Evolutionary conservation across 2,797 vertebrate species (phyloP).

Genomic region (Sparus aurata): DNA sequence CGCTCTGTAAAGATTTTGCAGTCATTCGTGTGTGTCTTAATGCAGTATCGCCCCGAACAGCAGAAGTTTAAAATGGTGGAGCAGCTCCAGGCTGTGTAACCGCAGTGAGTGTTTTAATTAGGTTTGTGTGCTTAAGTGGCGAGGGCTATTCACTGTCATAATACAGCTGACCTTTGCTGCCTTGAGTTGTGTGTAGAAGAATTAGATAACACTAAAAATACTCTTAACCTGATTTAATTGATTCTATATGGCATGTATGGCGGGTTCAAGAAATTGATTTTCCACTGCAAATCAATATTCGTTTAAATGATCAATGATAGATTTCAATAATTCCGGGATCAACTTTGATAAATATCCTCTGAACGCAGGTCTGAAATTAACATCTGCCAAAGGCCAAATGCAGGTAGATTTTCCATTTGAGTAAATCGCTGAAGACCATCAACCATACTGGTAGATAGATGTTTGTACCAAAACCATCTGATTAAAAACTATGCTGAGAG

Average conservation of each 20-base stretch:
- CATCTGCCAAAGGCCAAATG: no score
- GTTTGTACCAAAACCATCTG: no score
- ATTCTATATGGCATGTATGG: background rate
- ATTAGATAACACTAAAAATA: slow-evolving; percentile 8
- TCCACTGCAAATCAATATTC: no score
- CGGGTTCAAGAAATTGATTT: no score
- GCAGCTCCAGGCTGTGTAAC: slow-evolving; percentile 60
- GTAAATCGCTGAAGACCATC: no score
- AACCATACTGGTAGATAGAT: no score
- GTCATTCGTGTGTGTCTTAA: slow-evolving; percentile 55
- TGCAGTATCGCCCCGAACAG: slow-evolving; percentile 28
- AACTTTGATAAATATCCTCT: no score
- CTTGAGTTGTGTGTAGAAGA: background rate
- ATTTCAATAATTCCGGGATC: no score
- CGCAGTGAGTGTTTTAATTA: slow-evolving; percentile 76
- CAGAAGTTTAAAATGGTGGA: slow-evolving; percentile 38
- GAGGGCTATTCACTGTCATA: slow-evolving; percentile 65
- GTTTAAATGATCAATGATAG: no score
- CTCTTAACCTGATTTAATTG: background rate
- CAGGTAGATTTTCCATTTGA: no score
- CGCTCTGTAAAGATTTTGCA: slow-evolving; percentile 64
- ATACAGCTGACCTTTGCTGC: slow-evolving; percentile 67
- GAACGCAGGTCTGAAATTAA: no score
- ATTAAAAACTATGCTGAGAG: no score
- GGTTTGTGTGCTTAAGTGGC: slow-evolving; percentile 58